These are phyloP conservation scores for Agonopterix subpropinquella DNA, from an alignment of 2,888 invertebrate genomes.

Conservation along the genomic window DNA sequence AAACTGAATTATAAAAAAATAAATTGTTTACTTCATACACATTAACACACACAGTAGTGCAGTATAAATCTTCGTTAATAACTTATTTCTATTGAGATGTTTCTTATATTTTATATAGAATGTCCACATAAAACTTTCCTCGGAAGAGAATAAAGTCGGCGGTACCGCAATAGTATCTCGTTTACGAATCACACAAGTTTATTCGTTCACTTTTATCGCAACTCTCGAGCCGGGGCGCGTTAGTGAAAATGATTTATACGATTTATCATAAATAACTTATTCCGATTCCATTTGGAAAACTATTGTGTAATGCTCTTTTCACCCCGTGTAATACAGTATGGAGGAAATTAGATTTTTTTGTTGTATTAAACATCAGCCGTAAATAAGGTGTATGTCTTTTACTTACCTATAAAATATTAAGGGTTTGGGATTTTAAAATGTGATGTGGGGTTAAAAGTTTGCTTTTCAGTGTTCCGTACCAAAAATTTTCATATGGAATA, in stretches of 20 bases:
- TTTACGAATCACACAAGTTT: conserved; percentile 67
- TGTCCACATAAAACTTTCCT: conserved; percentile 20
- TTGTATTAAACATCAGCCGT: conserved; percentile 3
- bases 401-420: too few relatives aligned
- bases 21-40: too few relatives aligned
- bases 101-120: neutral
- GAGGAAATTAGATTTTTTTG: conserved; percentile 27
- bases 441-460: too few relatives aligned
- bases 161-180: conserved; percentile 49
- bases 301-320: conserved; percentile 29
- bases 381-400: neutral
- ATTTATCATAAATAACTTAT: conserved; percentile 74
- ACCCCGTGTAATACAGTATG: conserved; percentile 23
- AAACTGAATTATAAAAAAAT: too few relatives aligned
- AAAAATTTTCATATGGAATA: too few relatives aligned
- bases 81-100: too few relatives aligned
- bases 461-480: too few relatives aligned
- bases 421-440: too few relatives aligned
- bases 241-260: conserved; percentile 71
- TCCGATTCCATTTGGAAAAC: conserved; percentile 55
- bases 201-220: conserved; percentile 68
- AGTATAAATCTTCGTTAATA: too few relatives aligned
- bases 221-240: conserved; percentile 41
- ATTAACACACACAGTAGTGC: too few relatives aligned
- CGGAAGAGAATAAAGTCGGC: conserved; percentile 22